Conservation (phyloP, 2,113 vertebrate genomes). For the Sporophila hypoxantha region DNA sequence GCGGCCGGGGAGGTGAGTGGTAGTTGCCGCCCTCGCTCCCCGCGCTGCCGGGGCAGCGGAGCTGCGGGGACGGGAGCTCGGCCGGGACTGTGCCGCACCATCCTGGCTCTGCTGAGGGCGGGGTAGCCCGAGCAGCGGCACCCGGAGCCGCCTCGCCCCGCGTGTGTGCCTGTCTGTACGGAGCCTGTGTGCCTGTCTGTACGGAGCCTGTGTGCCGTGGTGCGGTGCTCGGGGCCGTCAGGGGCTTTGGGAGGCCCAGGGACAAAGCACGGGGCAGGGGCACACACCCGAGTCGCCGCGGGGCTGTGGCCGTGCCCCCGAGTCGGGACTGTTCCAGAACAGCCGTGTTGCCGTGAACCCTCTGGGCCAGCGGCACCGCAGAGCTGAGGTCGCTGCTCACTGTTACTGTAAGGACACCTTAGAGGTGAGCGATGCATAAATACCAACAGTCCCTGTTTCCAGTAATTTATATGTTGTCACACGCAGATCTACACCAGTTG, state of each 20-base stretch:
- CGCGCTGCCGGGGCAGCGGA: neutral
- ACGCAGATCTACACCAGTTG: accelerated
- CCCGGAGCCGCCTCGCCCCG: neutral
- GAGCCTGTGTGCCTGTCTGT: accelerated
- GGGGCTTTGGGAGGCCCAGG: neutral
- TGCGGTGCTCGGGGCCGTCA: accelerated
- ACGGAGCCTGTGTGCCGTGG: accelerated
- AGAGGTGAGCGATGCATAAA: neutral
- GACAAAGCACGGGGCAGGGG: neutral
- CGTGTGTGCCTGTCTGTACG: accelerated
- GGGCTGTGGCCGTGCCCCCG: neutral
- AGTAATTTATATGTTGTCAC: neutral
- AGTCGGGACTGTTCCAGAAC: neutral
- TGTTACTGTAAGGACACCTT: neutral
- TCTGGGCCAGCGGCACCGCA: neutral
- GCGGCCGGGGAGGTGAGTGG: too few species aligned
- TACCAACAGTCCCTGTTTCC: neutral
- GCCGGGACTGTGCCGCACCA: neutral
- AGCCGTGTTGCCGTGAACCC: neutral
- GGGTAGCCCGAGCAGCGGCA: neutral
- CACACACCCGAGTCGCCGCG: accelerated
- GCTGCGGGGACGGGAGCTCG: neutral
- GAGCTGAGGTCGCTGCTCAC: neutral
- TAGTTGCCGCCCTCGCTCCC: neutral
- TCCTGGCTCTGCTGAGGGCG: accelerated